Conservation (phyloP, 2,888 invertebrate species). For the Oscheius sp. region DNA sequence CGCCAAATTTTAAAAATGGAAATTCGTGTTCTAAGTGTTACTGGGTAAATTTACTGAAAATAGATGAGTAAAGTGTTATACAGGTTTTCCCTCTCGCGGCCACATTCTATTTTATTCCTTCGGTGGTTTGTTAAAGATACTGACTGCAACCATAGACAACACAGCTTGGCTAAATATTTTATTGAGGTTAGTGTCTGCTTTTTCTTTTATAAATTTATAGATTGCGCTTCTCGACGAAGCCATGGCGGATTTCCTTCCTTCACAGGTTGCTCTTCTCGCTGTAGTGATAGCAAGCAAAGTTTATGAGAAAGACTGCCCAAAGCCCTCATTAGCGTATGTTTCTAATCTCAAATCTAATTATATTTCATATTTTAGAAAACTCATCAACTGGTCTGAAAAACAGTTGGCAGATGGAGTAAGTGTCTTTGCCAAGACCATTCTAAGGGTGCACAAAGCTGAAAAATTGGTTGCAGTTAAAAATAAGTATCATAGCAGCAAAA, state of each 20-base stretch:
- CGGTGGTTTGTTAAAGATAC: constrained; percentile 77
- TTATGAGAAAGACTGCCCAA: not conserved
- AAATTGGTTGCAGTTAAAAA: constrained; percentile 14
- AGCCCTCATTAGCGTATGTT: too few species aligned
- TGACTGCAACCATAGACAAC: constrained; percentile 74
- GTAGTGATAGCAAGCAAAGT: constrained; percentile 78
- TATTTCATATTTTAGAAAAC: not conserved
- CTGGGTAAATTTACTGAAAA: constrained; percentile 27
- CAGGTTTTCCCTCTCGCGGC: constrained; percentile 83
- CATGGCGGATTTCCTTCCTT: constrained; percentile 81
- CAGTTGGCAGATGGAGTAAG: not conserved
- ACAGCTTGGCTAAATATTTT: constrained; percentile 88
- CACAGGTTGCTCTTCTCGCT: constrained; percentile 84
- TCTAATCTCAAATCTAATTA: not conserved
- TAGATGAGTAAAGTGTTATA: constrained; percentile 70
- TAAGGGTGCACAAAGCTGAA: constrained; percentile 7
- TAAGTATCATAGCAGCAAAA: constrained; percentile 6
- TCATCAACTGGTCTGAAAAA: not conserved
- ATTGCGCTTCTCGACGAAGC: constrained; percentile 79
- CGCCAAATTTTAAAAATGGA: constrained; percentile 63
- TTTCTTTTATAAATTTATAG: not conserved
- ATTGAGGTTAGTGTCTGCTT: constrained; percentile 77
- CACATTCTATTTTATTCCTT: constrained; percentile 87
- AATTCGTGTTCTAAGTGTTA: constrained; percentile 37
- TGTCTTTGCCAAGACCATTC: not conserved